Evolutionary conservation across 2,113 vertebrate genomes (phyloP).

Genomic region (Vulpes lagopus): DNA sequence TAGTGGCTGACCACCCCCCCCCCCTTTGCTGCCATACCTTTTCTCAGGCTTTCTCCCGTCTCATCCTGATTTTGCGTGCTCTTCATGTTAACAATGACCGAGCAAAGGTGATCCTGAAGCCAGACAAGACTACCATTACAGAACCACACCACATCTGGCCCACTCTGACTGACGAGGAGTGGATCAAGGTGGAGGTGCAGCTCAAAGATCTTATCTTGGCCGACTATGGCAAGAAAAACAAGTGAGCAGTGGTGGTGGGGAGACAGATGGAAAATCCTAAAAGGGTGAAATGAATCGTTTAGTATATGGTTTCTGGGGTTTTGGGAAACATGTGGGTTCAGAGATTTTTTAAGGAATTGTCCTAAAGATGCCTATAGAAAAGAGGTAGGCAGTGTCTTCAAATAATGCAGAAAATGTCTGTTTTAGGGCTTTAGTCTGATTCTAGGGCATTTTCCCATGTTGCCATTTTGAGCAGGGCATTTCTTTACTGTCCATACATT

Average conservation of each 20-base stretch:
- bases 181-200: constrained; percentile 99
- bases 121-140: constrained; percentile 98
- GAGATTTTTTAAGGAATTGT: background rate
- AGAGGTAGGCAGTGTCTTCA: background rate
- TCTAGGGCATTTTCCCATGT: background rate
- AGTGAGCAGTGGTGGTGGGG: constrained; percentile 88
- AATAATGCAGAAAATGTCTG: background rate
- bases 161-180: constrained; percentile 98
- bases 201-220: constrained; percentile 99
- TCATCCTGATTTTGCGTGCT: constrained; percentile 97
- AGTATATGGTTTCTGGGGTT: background rate
- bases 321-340: background rate
- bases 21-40: background rate
- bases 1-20: background rate
- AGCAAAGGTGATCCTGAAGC: constrained; percentile 99
- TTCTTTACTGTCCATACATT: background rate
- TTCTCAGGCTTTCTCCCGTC: constrained; percentile 97
- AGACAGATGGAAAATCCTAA: background rate
- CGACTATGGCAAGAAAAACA: constrained; percentile 99
- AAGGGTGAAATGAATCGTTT: background rate
- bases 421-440: background rate
- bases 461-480: background rate
- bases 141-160: constrained; percentile 99
- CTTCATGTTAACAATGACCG: constrained; percentile 98
- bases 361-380: background rate